Base-by-base conservation (phyloP, 2,113 vertebrate species). In the Ibidorhyncha struthersii region DNA sequence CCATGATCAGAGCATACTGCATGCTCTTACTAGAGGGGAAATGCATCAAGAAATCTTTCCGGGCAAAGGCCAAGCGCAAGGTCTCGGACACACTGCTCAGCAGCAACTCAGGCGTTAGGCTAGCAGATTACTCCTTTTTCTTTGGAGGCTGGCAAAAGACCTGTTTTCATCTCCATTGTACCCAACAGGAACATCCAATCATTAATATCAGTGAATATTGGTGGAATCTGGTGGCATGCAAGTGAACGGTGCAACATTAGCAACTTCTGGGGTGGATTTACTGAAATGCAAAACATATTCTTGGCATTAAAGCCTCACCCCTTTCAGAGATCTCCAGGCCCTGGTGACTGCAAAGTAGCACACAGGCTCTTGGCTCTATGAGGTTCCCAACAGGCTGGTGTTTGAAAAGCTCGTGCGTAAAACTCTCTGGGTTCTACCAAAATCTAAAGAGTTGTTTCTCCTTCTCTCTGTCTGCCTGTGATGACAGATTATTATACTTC, bases 401-500 rank as follows among this genome's bases (percentile, higher is more conserved):
- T 67, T 84, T 59, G 84, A 93, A 82, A 86, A 84, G 55, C 26
- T 30, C 26, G 34, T 30, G 30, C 30, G 30, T n/a, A 78, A 53
- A 91, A 93, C 34, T 61, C 69, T 17, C 23, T 52, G 85, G 71
- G 36, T 92, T 92, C 91, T 90, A 62, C 59, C 47, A 89, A 91
- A 82, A 87, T 50, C 38, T 67, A 49, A 84, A 73, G 74, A 76
- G 58, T n/a, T 91, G 79, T 74, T 93, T 86, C 76, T 52, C 84
- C 72, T 81, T 77, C 84, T 82, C 59, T 77, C 58, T 86, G 71
- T 55, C 95, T 94, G 93, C 72, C 66, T 92, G 69, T 89, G 89
- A 93, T 87, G 79, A 91, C 59, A 89, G 72, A 96, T 90, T 76
- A 85, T 82, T 93, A 84, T 58, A 96, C 72, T 85, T 86, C 3